These are phyloP conservation scores for Parambassis ranga DNA, from an alignment of 2,797 vertebrate genomes.

Conservation along the genomic window DNA sequence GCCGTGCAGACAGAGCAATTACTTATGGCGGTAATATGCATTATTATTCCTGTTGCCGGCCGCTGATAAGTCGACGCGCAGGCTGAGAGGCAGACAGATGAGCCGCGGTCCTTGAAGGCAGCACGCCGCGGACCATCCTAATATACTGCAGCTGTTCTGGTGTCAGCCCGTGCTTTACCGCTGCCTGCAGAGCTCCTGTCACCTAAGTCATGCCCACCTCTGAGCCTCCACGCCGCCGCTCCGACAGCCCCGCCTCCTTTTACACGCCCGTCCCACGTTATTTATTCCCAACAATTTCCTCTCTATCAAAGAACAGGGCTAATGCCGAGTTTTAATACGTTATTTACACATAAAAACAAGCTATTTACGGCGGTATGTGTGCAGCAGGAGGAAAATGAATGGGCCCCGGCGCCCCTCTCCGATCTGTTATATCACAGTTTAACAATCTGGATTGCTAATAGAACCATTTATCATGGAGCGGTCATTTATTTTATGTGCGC, in stretches of 20 bases:
- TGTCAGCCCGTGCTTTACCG: conserved; percentile 83
- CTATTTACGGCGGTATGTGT: conserved; percentile 87
- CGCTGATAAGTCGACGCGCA: conserved; percentile 76
- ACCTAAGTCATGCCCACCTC: conserved; percentile 92
- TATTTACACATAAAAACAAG: conserved; percentile 97
- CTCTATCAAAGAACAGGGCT: conserved; percentile 89
- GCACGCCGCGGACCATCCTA: no score
- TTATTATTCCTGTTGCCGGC: conserved; percentile 74
- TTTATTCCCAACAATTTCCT: conserved; percentile 96
- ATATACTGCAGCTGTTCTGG: conserved; percentile 61
- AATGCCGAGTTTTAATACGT: conserved; percentile 98
- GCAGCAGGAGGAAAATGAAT: conserved; percentile 85
- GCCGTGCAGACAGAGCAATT: conserved; percentile 69
- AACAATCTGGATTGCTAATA: conserved; percentile 99
- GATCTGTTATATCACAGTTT: conserved; percentile 93
- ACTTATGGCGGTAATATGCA: conserved; percentile 71
- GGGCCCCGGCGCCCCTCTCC: conserved; percentile 81
- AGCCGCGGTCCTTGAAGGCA: conserved; percentile 74
- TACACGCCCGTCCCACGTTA: conserved; percentile 90
- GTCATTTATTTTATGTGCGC: conserved; percentile 90
- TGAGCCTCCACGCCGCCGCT: conserved; percentile 78
- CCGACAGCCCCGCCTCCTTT: conserved; percentile 88
- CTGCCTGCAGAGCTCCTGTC: conserved; percentile 84
- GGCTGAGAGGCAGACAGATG: conserved; percentile 26
- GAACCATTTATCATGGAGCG: conserved; percentile 96